Evolutionary conservation across 2,113 vertebrate genomes (phyloP), one percentile per base, ranked within the genome.

Genomic region (Panthera leo): DNA sequence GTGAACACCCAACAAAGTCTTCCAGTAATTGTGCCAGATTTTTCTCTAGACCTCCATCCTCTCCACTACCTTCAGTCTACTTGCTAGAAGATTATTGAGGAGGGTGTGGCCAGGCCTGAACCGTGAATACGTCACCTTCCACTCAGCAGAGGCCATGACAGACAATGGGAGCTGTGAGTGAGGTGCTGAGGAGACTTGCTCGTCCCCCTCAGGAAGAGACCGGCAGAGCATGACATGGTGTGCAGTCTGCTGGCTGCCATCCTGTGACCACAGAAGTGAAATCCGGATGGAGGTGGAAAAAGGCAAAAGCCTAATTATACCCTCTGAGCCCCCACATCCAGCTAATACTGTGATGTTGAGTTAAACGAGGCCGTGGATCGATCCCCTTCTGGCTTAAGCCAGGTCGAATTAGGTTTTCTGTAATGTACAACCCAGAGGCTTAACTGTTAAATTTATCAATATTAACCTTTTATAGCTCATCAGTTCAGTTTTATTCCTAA

Each of bases 71-170:
- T 25, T 80, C 36, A 21, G 29, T 5, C 7, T 11, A 14, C 34
- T n/a, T 29, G 39, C 14, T 58, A n/a, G 70, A 51, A 25, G 27
- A 7, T 53, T 2, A 4, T 12, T 15, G 3, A 14, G 3, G 2
- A 29, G 1, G 1, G 5, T 16, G 29, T 6, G 39, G 15, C 23
- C 19, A 36, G 19, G 8, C n/a, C 15, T 36, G 5, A 5, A 3
- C 58, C 51, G 4, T 13, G 39, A 25, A 14, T 15, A 25, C 5
- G 1, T 45, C 16, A 25, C 6, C 36, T 51, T 75, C 21, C 5
- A 3, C 36, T 11, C 1, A 1, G 16, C 65, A n/a, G 39, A 84
- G 18, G 4, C 2, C 25, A 14, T 51, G 48, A 65, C 2, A 27
- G 25, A 2, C 29, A 53, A 2, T 9, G 29, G 2, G 23, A 68